phyloP scores from a whole-genome alignment of 2,888 invertebrate genomes.

The Microplitis deprimator region DNA sequence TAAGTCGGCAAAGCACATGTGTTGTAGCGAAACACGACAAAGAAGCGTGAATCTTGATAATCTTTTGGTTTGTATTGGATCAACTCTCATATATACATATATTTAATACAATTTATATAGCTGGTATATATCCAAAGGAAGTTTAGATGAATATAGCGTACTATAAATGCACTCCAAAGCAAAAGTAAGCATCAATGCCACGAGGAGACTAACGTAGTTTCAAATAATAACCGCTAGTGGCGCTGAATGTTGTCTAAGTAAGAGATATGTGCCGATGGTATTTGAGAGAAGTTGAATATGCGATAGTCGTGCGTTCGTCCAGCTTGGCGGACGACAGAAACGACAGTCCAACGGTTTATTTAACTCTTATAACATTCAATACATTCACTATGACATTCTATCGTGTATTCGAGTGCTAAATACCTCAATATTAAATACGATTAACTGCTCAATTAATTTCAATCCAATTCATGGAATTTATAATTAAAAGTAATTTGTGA shows the following conservation, averaged over 20 bases:
- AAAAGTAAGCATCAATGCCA: constrained; percentile 24
- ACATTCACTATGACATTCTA: constrained; percentile 32
- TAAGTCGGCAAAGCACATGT: neutral
- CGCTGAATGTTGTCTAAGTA: constrained; percentile 19
- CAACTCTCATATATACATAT: neutral
- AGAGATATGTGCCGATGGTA: constrained; percentile 18
- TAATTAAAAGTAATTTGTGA: neutral
- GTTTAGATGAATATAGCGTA: constrained; percentile 59
- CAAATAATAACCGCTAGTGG: constrained; percentile 15
- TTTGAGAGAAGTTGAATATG: constrained; percentile 10
- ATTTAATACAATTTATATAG: neutral
- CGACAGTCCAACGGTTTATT: constrained; percentile 8
- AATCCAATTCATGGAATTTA: neutral
- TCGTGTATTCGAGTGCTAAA: constrained; percentile 28
- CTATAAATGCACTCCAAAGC: constrained; percentile 8
- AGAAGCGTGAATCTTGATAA: neutral
- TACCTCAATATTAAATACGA: constrained; percentile 21
- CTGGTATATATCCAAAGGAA: constrained; percentile 46
- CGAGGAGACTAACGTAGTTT: constrained; percentile 15
- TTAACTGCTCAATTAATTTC: constrained; percentile 8
- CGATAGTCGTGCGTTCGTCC: constrained; percentile 32
- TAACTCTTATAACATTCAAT: neutral
- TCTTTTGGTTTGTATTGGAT: neutral
- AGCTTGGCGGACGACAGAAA: constrained; percentile 19
- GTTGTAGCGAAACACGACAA: neutral